These are phyloP conservation scores for Elephas maximus DNA, from an alignment of 2,113 vertebrate species.

Conservation along the genomic window DNA sequence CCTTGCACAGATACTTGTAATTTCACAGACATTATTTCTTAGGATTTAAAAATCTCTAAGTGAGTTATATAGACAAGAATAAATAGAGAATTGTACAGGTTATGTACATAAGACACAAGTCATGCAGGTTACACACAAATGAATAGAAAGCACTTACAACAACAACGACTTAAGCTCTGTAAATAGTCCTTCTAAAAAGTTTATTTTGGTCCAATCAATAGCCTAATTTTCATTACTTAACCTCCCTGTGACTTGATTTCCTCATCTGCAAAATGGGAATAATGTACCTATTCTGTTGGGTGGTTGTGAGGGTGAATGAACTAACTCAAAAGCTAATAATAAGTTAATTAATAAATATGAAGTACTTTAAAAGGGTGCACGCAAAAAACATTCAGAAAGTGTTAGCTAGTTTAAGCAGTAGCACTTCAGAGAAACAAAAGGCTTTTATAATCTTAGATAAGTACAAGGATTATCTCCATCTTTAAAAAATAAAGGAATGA, in stretches of 20 bases:
- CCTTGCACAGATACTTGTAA: background rate
- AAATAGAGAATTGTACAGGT: background rate
- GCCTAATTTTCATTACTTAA: background rate
- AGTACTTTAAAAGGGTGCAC: background rate
- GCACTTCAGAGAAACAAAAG: background rate
- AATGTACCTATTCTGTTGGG: background rate
- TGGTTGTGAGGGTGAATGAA: background rate
- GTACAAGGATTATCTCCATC: background rate
- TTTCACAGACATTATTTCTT: conserved; percentile 6
- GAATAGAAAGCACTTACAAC: background rate
- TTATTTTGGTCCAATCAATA: background rate
- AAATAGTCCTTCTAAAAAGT: background rate
- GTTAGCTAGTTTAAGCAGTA: background rate
- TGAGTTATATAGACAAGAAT: conserved; percentile 23
- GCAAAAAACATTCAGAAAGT: background rate
- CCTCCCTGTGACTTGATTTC: background rate
- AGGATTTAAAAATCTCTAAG: conserved; percentile 36
- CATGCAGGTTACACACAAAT: background rate
- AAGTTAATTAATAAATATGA: background rate
- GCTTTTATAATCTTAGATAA: background rate
- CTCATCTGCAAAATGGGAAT: background rate
- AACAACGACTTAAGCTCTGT: background rate
- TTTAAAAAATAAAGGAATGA: background rate
- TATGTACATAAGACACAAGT: background rate
- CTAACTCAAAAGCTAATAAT: background rate